Evolutionary conservation across 2,113 vertebrate genomes (phyloP).

Genomic region (Ranitomeya variabilis): DNA sequence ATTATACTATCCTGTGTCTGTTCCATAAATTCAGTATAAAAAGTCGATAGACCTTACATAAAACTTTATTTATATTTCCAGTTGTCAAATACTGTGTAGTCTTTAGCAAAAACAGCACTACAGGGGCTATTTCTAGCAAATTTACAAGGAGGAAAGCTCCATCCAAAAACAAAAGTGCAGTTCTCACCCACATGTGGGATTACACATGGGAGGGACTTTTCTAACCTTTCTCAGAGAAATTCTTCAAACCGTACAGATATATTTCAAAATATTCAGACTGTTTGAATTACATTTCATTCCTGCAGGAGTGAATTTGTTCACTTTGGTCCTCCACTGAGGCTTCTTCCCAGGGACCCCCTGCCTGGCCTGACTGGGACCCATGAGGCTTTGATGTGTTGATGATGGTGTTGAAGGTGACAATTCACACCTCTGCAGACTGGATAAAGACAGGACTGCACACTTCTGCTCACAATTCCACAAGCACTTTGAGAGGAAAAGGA

Average conservation of each 20-base stretch:
- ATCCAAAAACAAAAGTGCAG: slow-evolving; percentile 31
- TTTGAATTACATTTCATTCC: slow-evolving; percentile 46
- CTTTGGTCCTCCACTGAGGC: slow-evolving; percentile 60
- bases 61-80: not conserved
- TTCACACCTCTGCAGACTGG: slow-evolving; percentile 68
- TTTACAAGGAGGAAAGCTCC: not conserved
- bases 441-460: slow-evolving; percentile 71
- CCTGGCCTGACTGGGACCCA: slow-evolving; percentile 61
- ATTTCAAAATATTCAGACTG: slow-evolving; percentile 38
- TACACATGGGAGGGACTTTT: slow-evolving; percentile 48
- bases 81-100: not conserved
- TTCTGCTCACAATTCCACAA: accelerated
- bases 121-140: slow-evolving; percentile 27
- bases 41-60: not conserved
- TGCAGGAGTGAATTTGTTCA: slow-evolving; percentile 51
- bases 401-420: slow-evolving; percentile 70
- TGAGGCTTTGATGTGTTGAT: slow-evolving; percentile 73
- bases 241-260: slow-evolving; percentile 35
- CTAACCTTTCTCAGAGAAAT: slow-evolving; percentile 53
- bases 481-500: not conserved
- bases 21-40: not conserved
- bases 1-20: not conserved
- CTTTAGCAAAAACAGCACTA: slow-evolving; percentile 21
- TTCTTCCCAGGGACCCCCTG: slow-evolving; percentile 84
- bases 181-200: not conserved